A percentile compares a stretch with the other conserved stretches of the same genome.
Evolutionary conservation across 2,113 vertebrate species (phyloP).

Genomic region (Miniopterus natalensis): DNA sequence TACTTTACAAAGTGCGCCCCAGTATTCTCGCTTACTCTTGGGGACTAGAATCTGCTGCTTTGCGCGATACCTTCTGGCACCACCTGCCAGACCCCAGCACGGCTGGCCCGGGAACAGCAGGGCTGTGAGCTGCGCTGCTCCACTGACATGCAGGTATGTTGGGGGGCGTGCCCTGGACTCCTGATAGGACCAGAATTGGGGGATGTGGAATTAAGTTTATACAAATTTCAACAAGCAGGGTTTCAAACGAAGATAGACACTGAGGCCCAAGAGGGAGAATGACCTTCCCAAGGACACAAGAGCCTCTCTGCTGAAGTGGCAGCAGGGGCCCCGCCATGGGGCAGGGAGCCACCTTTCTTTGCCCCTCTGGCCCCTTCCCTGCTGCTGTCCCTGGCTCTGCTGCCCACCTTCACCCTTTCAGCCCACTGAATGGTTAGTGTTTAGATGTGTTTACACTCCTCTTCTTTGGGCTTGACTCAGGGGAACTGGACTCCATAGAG

Average conservation of each 20-base stretch:
- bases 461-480: not conserved
- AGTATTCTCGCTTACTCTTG: not conserved
- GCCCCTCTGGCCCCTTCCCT: not conserved
- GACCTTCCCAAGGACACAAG: not conserved
- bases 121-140: not conserved
- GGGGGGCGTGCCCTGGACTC: not conserved
- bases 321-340: not conserved
- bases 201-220: not conserved
- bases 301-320: not conserved
- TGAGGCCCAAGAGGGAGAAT: not conserved
- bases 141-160: not conserved
- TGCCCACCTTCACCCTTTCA: not conserved
- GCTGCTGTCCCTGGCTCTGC: not conserved
- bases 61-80: not conserved
- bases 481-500: not conserved
- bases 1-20: not conserved
- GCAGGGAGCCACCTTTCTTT: not conserved
- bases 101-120: not conserved
- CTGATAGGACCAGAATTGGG: not conserved
- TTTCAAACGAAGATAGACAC: not conserved
- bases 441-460: not conserved
- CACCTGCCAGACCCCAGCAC: not conserved
- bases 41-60: not conserved
- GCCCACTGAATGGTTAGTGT: not conserved
- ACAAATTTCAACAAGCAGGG: not conserved